phyloP scores from a whole-genome alignment of 2,113 vertebrate species.

The Alouatta palliata region DNA sequence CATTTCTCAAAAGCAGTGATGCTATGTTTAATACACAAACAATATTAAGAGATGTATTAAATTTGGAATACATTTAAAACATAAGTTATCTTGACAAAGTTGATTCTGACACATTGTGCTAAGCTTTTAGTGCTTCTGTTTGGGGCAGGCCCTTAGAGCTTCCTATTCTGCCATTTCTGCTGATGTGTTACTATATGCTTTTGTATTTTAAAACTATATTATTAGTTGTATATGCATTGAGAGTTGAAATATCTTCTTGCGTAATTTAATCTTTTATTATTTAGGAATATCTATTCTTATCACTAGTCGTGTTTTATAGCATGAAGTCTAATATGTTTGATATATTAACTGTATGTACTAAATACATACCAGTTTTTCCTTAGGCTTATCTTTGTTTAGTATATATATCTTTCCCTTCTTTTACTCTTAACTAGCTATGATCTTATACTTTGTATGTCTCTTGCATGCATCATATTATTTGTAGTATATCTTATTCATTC shows the following conservation, averaged over 20 bases:
- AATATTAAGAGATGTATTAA: too few species aligned
- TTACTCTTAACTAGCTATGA: not conserved
- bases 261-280: not conserved
- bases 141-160: not conserved
- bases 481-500: not conserved
- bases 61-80: too few species aligned
- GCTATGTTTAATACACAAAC: too few species aligned
- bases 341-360: not conserved
- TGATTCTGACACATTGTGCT: not conserved
- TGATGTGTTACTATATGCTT: not conserved
- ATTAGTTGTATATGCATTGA: not conserved
- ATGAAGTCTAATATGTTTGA: not conserved
- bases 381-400: not conserved
- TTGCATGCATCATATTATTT: not conserved
- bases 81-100: not conserved
- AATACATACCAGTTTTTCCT: not conserved
- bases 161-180: not conserved
- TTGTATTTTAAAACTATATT: not conserved
- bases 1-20: too few species aligned
- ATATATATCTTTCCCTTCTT: not conserved
- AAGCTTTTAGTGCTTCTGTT: not conserved
- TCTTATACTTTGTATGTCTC: not conserved
- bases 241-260: not conserved
- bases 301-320: not conserved
- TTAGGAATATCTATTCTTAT: not conserved